Evolutionary conservation across 2,797 vertebrate species (phyloP), one percentile per base, ranked within the genome.

Genomic region (Mustela erminea): DNA sequence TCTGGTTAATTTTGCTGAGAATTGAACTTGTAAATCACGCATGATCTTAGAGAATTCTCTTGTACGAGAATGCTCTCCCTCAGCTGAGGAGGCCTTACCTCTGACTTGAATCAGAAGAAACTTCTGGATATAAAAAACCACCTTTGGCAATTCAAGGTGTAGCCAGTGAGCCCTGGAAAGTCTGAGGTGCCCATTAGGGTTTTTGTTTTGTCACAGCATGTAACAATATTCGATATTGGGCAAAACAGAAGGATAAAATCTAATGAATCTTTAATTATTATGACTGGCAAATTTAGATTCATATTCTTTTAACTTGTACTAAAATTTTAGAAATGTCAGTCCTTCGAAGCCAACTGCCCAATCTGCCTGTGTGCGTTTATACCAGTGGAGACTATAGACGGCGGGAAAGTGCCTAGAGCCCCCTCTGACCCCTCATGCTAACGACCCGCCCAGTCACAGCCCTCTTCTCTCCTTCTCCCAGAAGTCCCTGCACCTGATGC

Each of bases 121-220:
- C 7, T 83, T 92, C 17, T 81, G 27, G n/a, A 77, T 83, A 60
- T 52, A 29, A 77, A 66, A 87, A 77, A 32, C 1, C 9, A 38
- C 18, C 9, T 90, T 60, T 46, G 64, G n/a, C 41, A 92, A 54
- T 80, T 90, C 20, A 38, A 58, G 54, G 20, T 78, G 23, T 35
- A 43, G 54, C 27, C 68, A 78, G 11, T 23, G 43, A 80, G 18
- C 38, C 13, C 18, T 75, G 46, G 54, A 29, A 41, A 54, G 29
- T 41, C 81, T 93, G 87, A 56, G 1, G 12, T 46, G 25, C 68
- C 68, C 54, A 58, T 25, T 27, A 77, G 9, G 25, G 35, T 82
- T 90, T 97, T 95, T 52, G 70, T 92, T 89, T 92, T 75, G 5
- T 32, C 90, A 35, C 43, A 60, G 35, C 80, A 81, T 89, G 52